Evolutionary conservation across 2,888 invertebrate genomes (phyloP).

Genomic region (Lithophane socia): DNA sequence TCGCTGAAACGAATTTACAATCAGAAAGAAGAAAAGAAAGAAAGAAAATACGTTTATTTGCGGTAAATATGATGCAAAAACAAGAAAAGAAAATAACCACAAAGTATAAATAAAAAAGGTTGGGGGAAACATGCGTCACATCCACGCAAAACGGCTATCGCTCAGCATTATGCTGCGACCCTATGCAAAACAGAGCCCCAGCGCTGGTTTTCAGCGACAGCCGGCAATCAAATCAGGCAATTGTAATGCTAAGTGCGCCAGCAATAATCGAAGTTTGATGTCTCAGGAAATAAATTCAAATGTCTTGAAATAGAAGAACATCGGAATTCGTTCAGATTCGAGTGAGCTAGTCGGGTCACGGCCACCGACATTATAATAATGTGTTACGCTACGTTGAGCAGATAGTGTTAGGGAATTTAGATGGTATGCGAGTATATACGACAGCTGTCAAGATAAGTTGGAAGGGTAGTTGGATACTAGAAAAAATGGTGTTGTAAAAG

Average conservation of each 20-base stretch:
- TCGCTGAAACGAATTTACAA: not conserved
- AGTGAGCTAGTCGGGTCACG: constrained; percentile 6
- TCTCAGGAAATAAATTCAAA: not conserved
- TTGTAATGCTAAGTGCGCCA: not conserved
- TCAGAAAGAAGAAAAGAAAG: too few relatives aligned
- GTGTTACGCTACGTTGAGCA: not conserved
- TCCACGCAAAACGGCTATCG: too few relatives aligned
- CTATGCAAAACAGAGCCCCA: too few relatives aligned
- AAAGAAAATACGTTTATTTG: too few relatives aligned
- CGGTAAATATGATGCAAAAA: too few relatives aligned
- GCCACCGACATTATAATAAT: not conserved
- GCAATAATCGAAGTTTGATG: constrained; percentile 10
- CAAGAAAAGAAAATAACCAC: too few relatives aligned
- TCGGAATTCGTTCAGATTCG: not conserved
- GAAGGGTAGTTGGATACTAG: not conserved
- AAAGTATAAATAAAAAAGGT: too few relatives aligned
- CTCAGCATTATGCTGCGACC: too few relatives aligned
- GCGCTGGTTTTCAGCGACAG: too few relatives aligned
- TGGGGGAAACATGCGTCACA: too few relatives aligned
- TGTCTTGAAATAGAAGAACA: not conserved
- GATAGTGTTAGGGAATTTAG: not conserved
- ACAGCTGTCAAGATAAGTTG: not conserved
- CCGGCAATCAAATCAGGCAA: too few relatives aligned
- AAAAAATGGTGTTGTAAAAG: not conserved
- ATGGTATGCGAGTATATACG: not conserved